Evolutionary conservation across 2,797 vertebrate genomes (phyloP), one percentile per base, ranked within the genome.

Genomic region (Bradypodion pumilum): DNA sequence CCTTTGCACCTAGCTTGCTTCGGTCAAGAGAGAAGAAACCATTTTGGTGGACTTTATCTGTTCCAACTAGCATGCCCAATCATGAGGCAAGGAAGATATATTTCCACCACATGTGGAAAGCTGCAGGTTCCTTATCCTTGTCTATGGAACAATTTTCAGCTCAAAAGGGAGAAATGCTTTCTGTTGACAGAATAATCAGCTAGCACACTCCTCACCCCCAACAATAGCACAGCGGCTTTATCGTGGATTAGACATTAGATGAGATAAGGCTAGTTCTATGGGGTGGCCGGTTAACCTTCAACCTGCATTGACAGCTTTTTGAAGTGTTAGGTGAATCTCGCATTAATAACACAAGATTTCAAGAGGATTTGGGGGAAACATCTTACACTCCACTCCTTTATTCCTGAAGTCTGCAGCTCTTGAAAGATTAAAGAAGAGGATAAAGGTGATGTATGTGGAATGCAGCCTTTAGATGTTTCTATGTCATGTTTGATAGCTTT

Each of bases 381-480:
- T 75, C 63, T 63, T 77, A 62, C 65, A 70, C 10, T 72, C 40
- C 27, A 56, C 74, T 82, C 35, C 52, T 65, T 77, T 72, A 73
- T 56, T 32, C 66, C 3, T 52, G 66, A 76, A 72, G 74, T 86
- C 74, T 56, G 63, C 25, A 56, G 59, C 9, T 23, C 49, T 27
- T 42, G 68, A 77, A 77, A 86, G 74, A 86, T 81, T 81, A 86
- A 81, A 86, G 74, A 29, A 77, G 56, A 81, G 56, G 52, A 63
- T 75, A 62, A 65, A 62, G 44, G 74, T 66, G 46, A 68, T 59
- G 46, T 7, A 59, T 56, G n/a, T 83, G 70, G 74, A 40, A 74
- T 85, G 79, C 70, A 42, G 44, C 23, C 42, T 15, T 85, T 75
- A 85, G 73, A 80, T 81, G 63, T 77, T 60, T 68, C 76, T 76